A percentile compares a stretch with the other conserved stretches of the same genome.
These are phyloP conservation scores for Anhinga rufa DNA, from an alignment of 2,113 vertebrate genomes.

Conservation along the genomic window DNA sequence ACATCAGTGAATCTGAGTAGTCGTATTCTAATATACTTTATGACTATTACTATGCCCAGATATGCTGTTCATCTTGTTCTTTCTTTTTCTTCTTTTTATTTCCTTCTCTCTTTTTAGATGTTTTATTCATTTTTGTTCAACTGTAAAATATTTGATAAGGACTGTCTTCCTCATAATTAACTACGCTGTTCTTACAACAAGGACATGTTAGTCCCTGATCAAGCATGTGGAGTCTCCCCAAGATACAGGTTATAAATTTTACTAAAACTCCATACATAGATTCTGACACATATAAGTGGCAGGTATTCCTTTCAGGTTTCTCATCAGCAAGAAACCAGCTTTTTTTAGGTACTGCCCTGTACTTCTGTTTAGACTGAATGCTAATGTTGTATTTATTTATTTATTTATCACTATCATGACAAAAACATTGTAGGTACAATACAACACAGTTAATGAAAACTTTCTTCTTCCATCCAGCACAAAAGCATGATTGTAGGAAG, in stretches of 20 bases:
- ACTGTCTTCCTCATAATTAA: neutral
- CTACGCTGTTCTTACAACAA: neutral
- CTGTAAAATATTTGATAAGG: neutral
- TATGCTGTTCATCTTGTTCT: neutral
- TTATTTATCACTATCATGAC: neutral
- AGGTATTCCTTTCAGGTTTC: neutral
- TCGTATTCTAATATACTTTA: neutral
- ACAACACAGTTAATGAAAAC: neutral
- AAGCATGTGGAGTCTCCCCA: neutral
- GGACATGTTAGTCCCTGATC: neutral
- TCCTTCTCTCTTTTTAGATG: neutral
- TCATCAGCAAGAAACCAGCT: neutral
- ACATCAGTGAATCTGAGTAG: neutral
- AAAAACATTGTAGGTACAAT: neutral
- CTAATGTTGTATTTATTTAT: neutral
- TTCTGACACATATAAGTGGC: neutral
- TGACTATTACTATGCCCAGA: neutral
- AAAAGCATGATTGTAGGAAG: neutral
- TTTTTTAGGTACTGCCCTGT: neutral
- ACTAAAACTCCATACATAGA: neutral
- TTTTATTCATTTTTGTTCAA: neutral
- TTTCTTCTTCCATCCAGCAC: neutral
- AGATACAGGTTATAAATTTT: neutral
- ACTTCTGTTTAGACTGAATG: neutral
- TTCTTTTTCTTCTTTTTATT: neutral